phyloP scores from a whole-genome alignment of 2,113 vertebrate genomes.

The Eurystomus gularis region DNA sequence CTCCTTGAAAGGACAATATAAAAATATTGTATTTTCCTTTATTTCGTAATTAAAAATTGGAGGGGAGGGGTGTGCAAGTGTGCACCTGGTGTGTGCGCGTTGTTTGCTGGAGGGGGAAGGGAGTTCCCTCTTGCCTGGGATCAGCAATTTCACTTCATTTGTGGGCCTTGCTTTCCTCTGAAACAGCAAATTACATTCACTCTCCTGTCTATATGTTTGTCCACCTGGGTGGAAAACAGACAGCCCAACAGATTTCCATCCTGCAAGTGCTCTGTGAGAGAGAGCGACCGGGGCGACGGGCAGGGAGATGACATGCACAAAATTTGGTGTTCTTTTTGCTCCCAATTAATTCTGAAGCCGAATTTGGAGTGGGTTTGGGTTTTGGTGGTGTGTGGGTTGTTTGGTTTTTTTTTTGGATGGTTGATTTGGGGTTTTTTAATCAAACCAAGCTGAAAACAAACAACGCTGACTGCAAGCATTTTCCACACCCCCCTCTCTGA shows the following conservation, averaged over 20 bases:
- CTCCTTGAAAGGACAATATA: slow-evolving; percentile 78
- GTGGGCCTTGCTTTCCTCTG: not conserved
- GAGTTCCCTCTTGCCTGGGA: not conserved
- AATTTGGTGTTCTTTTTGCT: not conserved
- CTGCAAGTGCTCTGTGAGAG: not conserved
- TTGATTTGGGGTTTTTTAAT: not conserved
- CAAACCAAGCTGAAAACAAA: not conserved
- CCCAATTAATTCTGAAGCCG: not conserved
- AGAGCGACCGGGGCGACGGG: fast-evolving
- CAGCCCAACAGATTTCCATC: not conserved
- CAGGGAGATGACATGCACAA: fast-evolving
- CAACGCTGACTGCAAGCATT: not conserved
- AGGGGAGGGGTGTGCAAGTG: not conserved
- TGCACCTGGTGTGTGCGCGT: fast-evolving
- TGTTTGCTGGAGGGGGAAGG: not conserved
- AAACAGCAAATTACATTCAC: not conserved
- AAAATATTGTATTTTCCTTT: slow-evolving; percentile 43
- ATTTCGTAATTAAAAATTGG: slow-evolving; percentile 44
- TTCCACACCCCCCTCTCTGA: not conserved
- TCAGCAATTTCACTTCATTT: not conserved
- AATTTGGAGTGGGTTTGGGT: not conserved
- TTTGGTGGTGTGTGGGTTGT: not conserved
- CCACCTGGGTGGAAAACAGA: not conserved
- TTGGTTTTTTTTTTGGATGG: not conserved
- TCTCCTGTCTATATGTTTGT: not conserved